These are phyloP conservation scores for Lagopus leucura DNA, from an alignment of 2,113 vertebrate genomes.

Conservation along the genomic window DNA sequence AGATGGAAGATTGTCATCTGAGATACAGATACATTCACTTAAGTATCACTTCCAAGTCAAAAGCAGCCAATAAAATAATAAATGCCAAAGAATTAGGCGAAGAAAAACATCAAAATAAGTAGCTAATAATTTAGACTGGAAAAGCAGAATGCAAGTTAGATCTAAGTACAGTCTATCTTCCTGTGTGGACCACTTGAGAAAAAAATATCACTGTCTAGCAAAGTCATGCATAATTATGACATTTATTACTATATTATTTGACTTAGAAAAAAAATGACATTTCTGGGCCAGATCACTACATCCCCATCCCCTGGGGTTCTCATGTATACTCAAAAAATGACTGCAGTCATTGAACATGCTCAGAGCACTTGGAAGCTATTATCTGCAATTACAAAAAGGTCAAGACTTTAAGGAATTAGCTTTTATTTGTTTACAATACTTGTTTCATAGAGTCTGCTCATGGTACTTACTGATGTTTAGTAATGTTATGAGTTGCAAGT, in stretches of 20 bases:
- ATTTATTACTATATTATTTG: neutral
- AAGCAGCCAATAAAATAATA: neutral
- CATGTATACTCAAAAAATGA: neutral
- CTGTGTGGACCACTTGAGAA: accelerated
- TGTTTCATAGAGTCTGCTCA: neutral
- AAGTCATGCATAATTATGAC: neutral
- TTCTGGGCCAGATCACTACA: neutral
- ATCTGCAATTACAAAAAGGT: neutral
- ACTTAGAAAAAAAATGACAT: neutral
- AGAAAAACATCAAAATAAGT: neutral
- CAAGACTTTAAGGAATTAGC: neutral
- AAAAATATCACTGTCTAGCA: neutral
- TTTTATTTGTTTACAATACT: neutral
- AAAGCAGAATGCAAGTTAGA: neutral
- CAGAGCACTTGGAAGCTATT: neutral
- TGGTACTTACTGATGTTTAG: neutral
- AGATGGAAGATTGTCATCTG: neutral
- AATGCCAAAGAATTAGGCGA: neutral
- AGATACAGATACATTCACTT: neutral
- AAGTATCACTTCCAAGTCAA: neutral
- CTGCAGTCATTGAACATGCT: neutral
- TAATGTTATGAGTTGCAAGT: neutral
- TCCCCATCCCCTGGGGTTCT: neutral
- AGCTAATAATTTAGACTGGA: neutral
- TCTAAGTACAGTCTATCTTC: neutral